Evolutionary conservation across 2,888 invertebrate species (phyloP).

Genomic region (Brachynemurus nebulosus): DNA sequence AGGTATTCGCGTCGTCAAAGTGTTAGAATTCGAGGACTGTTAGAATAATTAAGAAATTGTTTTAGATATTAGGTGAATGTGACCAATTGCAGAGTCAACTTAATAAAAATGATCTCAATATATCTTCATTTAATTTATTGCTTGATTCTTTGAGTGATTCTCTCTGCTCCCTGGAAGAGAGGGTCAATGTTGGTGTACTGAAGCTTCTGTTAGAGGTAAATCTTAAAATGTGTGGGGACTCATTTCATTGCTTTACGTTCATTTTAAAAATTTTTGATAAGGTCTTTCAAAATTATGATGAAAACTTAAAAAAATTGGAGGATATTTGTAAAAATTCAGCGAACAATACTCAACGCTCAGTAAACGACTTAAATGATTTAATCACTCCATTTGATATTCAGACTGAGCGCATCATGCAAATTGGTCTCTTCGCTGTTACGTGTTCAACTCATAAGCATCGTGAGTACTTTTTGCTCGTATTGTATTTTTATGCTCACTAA

Average conservation of each 20-base stretch:
- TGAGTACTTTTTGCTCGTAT: slow-evolving; percentile 28
- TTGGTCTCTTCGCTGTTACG: slow-evolving; percentile 56
- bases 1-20: slow-evolving; percentile 27
- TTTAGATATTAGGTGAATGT: slow-evolving; percentile 39
- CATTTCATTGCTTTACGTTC: not conserved
- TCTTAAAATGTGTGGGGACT: slow-evolving; percentile 26
- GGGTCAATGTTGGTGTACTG: slow-evolving; percentile 49
- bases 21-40: not conserved
- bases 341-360: slow-evolving; percentile 21
- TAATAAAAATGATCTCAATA: slow-evolving; percentile 32
- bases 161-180: slow-evolving; percentile 47
- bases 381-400: slow-evolving; percentile 51
- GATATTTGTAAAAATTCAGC: slow-evolving; percentile 20
- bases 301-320: slow-evolving; percentile 23
- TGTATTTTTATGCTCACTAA: slow-evolving; percentile 10
- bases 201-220: slow-evolving; percentile 38
- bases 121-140: slow-evolving; percentile 39
- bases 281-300: slow-evolving; percentile 25
- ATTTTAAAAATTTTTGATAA: slow-evolving; percentile 8
- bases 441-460: slow-evolving; percentile 35
- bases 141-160: slow-evolving; percentile 46
- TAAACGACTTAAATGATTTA: slow-evolving; percentile 34
- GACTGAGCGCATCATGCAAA: slow-evolving; percentile 51
- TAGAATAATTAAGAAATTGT: slow-evolving; percentile 10
- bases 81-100: slow-evolving; percentile 35